phyloP scores from a whole-genome alignment of 2,113 vertebrate genomes.

The Apodemus speciosus region DNA sequence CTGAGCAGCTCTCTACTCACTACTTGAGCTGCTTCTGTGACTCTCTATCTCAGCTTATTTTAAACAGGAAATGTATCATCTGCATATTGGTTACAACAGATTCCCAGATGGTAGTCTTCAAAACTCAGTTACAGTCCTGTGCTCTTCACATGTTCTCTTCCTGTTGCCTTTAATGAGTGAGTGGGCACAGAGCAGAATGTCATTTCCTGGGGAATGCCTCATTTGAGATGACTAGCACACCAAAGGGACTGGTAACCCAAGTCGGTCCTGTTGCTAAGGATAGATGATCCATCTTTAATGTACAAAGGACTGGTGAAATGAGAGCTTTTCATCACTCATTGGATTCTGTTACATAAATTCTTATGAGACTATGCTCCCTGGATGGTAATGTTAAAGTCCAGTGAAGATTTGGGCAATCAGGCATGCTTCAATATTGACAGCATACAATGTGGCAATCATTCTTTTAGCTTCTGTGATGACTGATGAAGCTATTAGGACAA shows the following conservation, averaged over 20 bases:
- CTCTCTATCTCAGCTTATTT: constrained; percentile 31
- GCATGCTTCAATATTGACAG: constrained; percentile 23
- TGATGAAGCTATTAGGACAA: constrained; percentile 52
- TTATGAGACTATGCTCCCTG: constrained; percentile 37
- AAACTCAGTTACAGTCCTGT: not conserved
- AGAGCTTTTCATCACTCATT: constrained; percentile 62
- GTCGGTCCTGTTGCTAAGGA: constrained; percentile 2
- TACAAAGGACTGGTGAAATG: constrained; percentile 41
- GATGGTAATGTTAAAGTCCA: constrained; percentile 65
- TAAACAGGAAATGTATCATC: constrained; percentile 15
- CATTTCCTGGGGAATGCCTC: constrained; percentile 62
- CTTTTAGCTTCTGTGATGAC: constrained; percentile 6
- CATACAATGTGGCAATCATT: constrained; percentile 17
- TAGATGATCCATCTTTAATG: constrained; percentile 57
- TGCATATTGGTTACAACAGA: constrained; percentile 21
- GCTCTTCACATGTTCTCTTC: constrained; percentile 23
- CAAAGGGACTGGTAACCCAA: constrained; percentile 52
- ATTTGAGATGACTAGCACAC: constrained; percentile 44
- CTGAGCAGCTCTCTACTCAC: not conserved
- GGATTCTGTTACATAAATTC: constrained; percentile 51
- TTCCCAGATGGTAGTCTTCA: constrained; percentile 25
- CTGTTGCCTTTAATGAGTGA: constrained; percentile 39
- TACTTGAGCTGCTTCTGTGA: constrained; percentile 12
- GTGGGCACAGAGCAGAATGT: constrained; percentile 45
- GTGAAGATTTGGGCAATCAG: constrained; percentile 19